Evolutionary conservation across 2,888 invertebrate genomes (phyloP).

Genomic region (Oxycera nigricornis): DNA sequence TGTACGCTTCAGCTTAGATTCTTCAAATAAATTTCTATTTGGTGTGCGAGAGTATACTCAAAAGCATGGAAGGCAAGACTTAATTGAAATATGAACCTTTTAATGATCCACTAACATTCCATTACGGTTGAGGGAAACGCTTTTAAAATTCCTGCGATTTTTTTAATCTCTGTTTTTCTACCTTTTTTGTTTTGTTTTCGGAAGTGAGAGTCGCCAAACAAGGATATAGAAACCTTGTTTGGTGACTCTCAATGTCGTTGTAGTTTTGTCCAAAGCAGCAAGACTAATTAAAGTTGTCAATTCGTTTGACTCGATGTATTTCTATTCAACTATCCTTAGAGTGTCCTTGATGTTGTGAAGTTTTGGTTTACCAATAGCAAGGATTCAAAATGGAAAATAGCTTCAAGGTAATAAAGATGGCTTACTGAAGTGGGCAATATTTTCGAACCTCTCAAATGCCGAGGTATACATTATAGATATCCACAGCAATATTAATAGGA

Average conservation of each 20-base stretch:
- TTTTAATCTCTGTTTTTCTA: background rate
- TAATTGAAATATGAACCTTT: constrained; percentile 32
- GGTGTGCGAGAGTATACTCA: background rate
- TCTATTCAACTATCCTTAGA: background rate
- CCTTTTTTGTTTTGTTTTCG: background rate
- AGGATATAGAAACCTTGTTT: too few species aligned
- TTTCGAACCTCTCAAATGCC: too few species aligned
- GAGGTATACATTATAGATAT: too few species aligned
- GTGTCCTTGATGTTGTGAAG: background rate
- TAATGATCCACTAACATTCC: constrained; percentile 24
- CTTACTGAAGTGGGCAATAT: too few species aligned
- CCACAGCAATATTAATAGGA: too few species aligned
- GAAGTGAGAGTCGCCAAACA: too few species aligned
- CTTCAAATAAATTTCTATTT: background rate
- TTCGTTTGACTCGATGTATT: background rate
- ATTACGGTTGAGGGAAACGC: background rate
- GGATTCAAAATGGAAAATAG: too few species aligned
- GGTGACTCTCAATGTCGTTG: background rate
- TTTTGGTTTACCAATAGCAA: too few species aligned
- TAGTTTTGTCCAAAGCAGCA: background rate
- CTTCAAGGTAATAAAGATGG: too few species aligned
- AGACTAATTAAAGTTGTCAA: constrained; percentile 23
- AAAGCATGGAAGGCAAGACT: constrained; percentile 3
- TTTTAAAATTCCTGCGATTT: constrained; percentile 4
- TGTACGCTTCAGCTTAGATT: background rate